These are phyloP conservation scores for Gobio occitaniae DNA, from an alignment of 2,797 vertebrate species.

Conservation along the genomic window DNA sequence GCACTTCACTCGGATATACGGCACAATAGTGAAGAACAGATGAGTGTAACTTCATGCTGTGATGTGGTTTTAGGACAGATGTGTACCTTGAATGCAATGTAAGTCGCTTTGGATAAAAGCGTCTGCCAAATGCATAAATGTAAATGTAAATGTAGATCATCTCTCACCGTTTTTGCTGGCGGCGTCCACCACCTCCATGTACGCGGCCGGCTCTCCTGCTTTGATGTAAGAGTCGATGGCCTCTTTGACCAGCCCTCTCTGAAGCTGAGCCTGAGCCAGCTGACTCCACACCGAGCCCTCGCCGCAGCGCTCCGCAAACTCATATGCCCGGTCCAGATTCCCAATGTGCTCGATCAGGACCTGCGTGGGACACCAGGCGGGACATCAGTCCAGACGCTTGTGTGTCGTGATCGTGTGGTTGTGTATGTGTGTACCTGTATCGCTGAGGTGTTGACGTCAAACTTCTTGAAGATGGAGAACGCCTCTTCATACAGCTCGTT, in stretches of 20 bases:
- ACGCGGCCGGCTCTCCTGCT: slow-evolving; percentile 86
- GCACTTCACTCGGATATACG: no score
- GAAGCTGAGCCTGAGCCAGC: slow-evolving; percentile 86
- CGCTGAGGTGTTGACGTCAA: slow-evolving; percentile 91
- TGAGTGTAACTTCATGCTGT: no score
- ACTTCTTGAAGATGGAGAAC: slow-evolving; percentile 92
- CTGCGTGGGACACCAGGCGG: slow-evolving; percentile 65
- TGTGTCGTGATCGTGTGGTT: neutral
- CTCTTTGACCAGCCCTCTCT: slow-evolving; percentile 90
- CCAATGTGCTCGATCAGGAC: slow-evolving; percentile 93
- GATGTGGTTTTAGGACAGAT: neutral
- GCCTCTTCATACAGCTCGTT: slow-evolving; percentile 92
- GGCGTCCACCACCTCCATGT: slow-evolving; percentile 89
- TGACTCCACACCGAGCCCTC: slow-evolving; percentile 91
- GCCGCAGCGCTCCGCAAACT: slow-evolving; percentile 92
- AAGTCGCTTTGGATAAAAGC: no score
- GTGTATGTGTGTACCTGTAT: slow-evolving; percentile 79
- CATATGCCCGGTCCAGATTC: slow-evolving; percentile 95
- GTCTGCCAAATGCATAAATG: no score
- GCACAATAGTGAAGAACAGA: no score
- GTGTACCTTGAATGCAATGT: no score
- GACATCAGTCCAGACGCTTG: neutral
- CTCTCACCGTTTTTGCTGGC: slow-evolving; percentile 85
- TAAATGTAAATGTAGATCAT: neutral
- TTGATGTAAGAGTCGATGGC: slow-evolving; percentile 91